A percentile compares a stretch with the other conserved stretches of the same genome.
Conservation (phyloP, 2,113 vertebrate species). For the Anseranas semipalmata region DNA sequence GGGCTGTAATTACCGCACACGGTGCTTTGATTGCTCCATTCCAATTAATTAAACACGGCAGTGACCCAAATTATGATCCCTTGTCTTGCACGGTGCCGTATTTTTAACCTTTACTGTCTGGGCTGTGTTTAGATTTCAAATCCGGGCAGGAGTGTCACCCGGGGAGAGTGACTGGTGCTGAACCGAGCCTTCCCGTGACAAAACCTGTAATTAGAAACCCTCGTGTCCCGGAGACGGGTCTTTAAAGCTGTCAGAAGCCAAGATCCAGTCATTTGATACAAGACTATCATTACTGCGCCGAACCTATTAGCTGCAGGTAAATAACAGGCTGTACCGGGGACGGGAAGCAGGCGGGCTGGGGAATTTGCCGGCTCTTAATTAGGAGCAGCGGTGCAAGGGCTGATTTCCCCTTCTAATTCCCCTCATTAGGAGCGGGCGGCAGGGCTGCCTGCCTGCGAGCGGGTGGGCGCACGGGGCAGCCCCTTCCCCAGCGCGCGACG, state of each 20-base stretch:
- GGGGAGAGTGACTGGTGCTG: slow-evolving; percentile 73
- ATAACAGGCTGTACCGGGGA: slow-evolving; percentile 77
- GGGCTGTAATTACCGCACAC: slow-evolving; percentile 78
- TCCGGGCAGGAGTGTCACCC: slow-evolving; percentile 80
- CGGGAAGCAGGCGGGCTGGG: slow-evolving; percentile 62
- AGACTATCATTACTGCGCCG: slow-evolving; percentile 71
- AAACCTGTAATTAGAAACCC: slow-evolving; percentile 82
- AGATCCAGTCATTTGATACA: slow-evolving; percentile 75
- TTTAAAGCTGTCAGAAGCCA: slow-evolving; percentile 81
- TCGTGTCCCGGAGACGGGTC: slow-evolving; percentile 74
- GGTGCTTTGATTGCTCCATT: slow-evolving; percentile 76
- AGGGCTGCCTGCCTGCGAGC: background rate
- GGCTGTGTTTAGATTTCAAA: slow-evolving; percentile 78
- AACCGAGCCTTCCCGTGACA: slow-evolving; percentile 69
- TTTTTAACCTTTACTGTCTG: slow-evolving; percentile 82
- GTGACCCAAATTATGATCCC: slow-evolving; percentile 82
- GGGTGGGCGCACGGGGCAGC: background rate
- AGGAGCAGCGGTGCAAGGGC: slow-evolving; percentile 57
- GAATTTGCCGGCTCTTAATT: slow-evolving; percentile 77
- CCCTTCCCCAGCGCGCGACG: background rate
- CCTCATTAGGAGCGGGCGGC: slow-evolving; percentile 51
- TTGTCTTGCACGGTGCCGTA: slow-evolving; percentile 70
- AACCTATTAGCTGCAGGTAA: slow-evolving; percentile 83
- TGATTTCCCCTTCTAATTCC: slow-evolving; percentile 57
- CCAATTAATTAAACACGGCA: slow-evolving; percentile 85